phyloP scores from a whole-genome alignment of 2,888 invertebrate species.

The Crepidodera aurea region DNA sequence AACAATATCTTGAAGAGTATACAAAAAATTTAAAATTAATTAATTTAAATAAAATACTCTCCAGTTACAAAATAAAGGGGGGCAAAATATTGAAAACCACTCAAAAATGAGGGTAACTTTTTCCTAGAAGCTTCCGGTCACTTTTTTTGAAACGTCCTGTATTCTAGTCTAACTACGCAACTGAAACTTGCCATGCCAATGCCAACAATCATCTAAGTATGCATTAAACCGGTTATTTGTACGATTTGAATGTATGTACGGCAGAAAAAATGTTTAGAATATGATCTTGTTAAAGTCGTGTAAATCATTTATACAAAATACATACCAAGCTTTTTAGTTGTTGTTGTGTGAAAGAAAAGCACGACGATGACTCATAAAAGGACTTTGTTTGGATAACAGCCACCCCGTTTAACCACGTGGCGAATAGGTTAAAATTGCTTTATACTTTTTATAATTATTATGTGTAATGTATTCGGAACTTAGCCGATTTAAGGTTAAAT shows the following conservation, averaged over 20 bases:
- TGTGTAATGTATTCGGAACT: constrained; percentile 47
- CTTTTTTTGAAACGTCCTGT: too few relatives aligned
- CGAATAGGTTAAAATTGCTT: constrained; percentile 57
- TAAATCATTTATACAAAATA: constrained; percentile 54
- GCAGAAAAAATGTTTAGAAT: constrained; percentile 51
- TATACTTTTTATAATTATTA: constrained; percentile 61
- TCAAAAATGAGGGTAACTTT: too few relatives aligned
- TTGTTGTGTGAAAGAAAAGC: constrained; percentile 50
- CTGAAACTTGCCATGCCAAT: too few relatives aligned
- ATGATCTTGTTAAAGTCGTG: constrained; percentile 51
- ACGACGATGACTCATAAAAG: constrained; percentile 35
- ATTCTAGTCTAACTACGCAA: too few relatives aligned
- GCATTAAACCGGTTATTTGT: constrained; percentile 29
- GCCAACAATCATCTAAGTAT: constrained; percentile 14
- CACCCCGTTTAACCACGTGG: constrained; percentile 33
- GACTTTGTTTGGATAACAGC: constrained; percentile 34
- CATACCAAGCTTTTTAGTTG: constrained; percentile 53
- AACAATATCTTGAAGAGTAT: too few relatives aligned
- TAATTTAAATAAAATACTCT: too few relatives aligned
- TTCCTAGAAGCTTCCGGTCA: too few relatives aligned
- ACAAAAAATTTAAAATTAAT: too few relatives aligned
- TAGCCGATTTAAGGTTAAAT: constrained; percentile 59
- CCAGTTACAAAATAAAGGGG: too few relatives aligned
- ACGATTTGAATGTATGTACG: constrained; percentile 43
- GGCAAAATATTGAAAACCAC: too few relatives aligned